A percentile compares a stretch with the other conserved stretches of the same genome.
These are phyloP conservation scores for Leucophenga varia DNA, from an alignment of 1,140 invertebrate species.

Conservation along the genomic window DNA sequence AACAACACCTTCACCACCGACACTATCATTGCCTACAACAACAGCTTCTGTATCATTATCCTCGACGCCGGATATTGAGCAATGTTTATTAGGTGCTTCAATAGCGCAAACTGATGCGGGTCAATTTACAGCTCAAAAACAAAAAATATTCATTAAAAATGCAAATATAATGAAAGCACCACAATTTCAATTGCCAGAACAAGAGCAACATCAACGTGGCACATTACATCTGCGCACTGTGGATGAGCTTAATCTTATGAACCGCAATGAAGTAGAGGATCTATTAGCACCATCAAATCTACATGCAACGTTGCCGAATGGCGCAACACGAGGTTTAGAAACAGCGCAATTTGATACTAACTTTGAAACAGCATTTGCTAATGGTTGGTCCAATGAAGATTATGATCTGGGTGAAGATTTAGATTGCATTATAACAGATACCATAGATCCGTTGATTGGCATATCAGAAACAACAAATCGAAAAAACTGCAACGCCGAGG, in stretches of 20 bases:
- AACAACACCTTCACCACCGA: conserved; percentile 16
- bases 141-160: conserved; percentile 53
- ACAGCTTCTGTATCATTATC: conserved; percentile 10
- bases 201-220: conserved; percentile 26
- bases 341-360: too few species aligned
- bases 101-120: not conserved
- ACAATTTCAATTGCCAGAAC: conserved; percentile 5
- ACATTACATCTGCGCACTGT: conserved; percentile 51
- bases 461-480: conserved; percentile 1
- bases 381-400: conserved; percentile 34
- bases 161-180: conserved; percentile 48
- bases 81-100: too few species aligned
- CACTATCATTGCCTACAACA: not conserved
- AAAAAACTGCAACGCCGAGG: conserved; percentile 6
- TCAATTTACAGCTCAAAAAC: conserved; percentile 29
- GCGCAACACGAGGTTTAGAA: too few species aligned
- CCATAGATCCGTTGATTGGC: conserved; percentile 24
- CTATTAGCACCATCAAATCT: conserved; percentile 64
- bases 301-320: conserved; percentile 79
- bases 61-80: conserved; percentile 11
- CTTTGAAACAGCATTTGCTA: conserved; percentile 20
- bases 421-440: conserved; percentile 37
- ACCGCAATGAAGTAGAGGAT: conserved; percentile 48
- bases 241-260: conserved; percentile 53
- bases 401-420: conserved; percentile 42